phyloP scores from a whole-genome alignment of 2,113 vertebrate species.

The Onychostoma macrolepis region DNA sequence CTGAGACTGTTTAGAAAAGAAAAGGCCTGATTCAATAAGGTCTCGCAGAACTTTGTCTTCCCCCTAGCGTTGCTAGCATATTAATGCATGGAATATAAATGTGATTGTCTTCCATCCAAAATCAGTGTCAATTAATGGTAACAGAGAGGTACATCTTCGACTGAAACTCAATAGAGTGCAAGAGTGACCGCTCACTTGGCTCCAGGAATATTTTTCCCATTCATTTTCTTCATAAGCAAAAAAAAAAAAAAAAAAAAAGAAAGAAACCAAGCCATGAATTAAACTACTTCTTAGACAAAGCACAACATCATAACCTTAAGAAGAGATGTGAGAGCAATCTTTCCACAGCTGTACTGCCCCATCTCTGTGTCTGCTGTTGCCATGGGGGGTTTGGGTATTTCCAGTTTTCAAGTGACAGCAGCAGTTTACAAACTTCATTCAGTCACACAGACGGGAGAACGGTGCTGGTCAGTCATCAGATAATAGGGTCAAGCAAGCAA shows the following conservation, averaged over 20 bases:
- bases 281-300: not conserved
- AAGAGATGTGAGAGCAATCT: no score
- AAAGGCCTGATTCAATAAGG: conserved; percentile 55
- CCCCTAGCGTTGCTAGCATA: not conserved
- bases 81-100: conserved; percentile 45
- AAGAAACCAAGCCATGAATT: not conserved
- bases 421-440: no score
- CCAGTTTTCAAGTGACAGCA: no score
- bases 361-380: no score
- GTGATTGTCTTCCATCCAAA: conserved; percentile 38
- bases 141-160: not conserved
- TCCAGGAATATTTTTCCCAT: conserved; percentile 3
- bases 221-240: not conserved
- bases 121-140: conserved; percentile 28
- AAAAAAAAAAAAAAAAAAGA: not conserved
- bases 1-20: conserved; percentile 52
- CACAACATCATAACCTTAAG: not conserved
- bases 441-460: no score
- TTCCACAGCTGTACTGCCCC: no score
- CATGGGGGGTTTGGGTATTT: no score
- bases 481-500: no score
- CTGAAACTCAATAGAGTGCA: conserved; percentile 17
- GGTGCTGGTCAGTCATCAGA: no score
- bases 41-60: conserved; percentile 45
- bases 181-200: not conserved